Evolutionary conservation across 2,888 invertebrate genomes (phyloP).

Genomic region (Empis stercorea): DNA sequence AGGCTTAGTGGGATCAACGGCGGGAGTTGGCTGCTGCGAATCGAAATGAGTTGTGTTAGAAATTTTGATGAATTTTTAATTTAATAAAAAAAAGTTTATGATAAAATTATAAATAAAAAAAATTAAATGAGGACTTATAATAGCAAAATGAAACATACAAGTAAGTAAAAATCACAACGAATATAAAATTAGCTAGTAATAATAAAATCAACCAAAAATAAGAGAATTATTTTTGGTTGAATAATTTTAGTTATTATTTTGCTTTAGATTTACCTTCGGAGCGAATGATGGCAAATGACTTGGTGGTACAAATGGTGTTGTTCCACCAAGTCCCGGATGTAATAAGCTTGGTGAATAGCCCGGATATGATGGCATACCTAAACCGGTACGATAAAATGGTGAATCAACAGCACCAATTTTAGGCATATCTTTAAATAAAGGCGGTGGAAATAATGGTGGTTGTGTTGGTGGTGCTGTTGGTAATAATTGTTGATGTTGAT

Average conservation of each 20-base stretch:
- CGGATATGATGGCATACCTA: slow-evolving; percentile 66
- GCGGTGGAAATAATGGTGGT: slow-evolving; percentile 43
- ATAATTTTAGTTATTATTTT: too few species aligned
- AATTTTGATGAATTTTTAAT: slow-evolving; percentile 13
- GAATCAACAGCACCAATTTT: slow-evolving; percentile 68
- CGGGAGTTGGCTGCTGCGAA: slow-evolving; percentile 42
- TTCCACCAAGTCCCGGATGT: slow-evolving; percentile 61
- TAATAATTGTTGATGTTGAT: slow-evolving; percentile 66
- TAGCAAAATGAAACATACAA: not conserved
- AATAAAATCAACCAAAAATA: too few species aligned
- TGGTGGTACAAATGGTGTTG: slow-evolving; percentile 81
- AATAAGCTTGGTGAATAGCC: slow-evolving; percentile 63
- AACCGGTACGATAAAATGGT: slow-evolving; percentile 59
- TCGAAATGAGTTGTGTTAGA: not conserved
- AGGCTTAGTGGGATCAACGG: slow-evolving; percentile 49
- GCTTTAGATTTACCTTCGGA: slow-evolving; percentile 85
- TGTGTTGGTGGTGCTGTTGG: slow-evolving; percentile 46
- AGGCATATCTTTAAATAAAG: slow-evolving; percentile 77
- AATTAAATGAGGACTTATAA: not conserved
- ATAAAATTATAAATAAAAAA: not conserved
- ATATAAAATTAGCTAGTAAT: too few species aligned
- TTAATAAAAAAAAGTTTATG: not conserved
- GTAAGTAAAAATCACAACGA: not conserved
- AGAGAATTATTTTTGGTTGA: too few species aligned
- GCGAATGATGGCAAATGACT: slow-evolving; percentile 76